These are phyloP conservation scores for Prosapia bicincta DNA, from an alignment of 2,888 invertebrate species.

Conservation along the genomic window DNA sequence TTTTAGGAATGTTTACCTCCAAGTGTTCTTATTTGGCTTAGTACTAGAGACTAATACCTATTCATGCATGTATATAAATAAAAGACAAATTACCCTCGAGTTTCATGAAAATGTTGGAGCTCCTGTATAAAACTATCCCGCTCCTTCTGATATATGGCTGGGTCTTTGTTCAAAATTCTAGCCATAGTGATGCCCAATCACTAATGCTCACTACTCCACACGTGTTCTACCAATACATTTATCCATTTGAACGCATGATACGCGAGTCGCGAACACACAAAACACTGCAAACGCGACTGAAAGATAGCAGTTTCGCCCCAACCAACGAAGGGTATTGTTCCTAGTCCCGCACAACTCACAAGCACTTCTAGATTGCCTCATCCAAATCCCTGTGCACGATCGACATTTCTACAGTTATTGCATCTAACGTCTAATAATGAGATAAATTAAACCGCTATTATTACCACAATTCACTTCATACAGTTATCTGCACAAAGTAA, in stretches of 20 bases:
- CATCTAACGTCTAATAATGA: neutral
- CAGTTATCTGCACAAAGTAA: neutral
- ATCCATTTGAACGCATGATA: constrained; percentile 28
- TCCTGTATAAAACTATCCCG: constrained; percentile 78
- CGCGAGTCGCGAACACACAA: constrained; percentile 27
- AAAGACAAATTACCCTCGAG: constrained; percentile 67
- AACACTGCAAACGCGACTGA: constrained; percentile 29
- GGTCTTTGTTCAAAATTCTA: constrained; percentile 53
- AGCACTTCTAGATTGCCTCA: constrained; percentile 29
- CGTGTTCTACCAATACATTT: constrained; percentile 29
- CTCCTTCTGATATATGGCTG: constrained; percentile 72
- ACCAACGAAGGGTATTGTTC: constrained; percentile 31
- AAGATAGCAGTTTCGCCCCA: constrained; percentile 28
- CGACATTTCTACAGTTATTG: neutral
- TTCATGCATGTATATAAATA: neutral
- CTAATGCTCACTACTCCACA: constrained; percentile 27
- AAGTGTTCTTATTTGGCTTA: too few relatives aligned
- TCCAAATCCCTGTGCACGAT: constrained; percentile 24
- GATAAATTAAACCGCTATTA: neutral
- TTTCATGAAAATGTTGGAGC: constrained; percentile 86
- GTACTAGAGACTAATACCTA: neutral
- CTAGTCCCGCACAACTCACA: constrained; percentile 29
- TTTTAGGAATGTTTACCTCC: too few relatives aligned
- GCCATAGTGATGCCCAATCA: constrained; percentile 37
- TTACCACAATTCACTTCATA: neutral